Evolutionary conservation across 2,797 vertebrate genomes (phyloP), one percentile per base, ranked within the genome.

Genomic region (Cossypha heuglini): DNA sequence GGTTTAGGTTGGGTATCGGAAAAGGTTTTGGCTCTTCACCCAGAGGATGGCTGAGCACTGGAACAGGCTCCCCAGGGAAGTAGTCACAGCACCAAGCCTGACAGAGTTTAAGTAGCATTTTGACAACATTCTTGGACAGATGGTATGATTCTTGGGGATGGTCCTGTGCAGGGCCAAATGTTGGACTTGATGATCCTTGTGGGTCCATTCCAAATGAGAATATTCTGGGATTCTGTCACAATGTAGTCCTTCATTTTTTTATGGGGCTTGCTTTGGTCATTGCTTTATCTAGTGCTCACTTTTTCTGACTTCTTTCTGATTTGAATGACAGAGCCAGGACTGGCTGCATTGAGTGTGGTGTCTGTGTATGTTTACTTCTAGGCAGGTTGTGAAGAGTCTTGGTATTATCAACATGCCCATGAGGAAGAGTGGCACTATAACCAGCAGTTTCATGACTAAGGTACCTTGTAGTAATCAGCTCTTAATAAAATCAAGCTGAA

Each of bases 261-360:
- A 28, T 11, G 3, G 14, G 1, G 3, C 26, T 24, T 35, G 10
- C 61, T 77, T 38, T 48, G 2, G 5, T 75, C 22, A 52, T 66
- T 42, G 5, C 2, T 38, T 45, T 72, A 16, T 42, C 31, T 28
- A 20, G 4, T 58, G 86, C 9, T 38, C 25, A 63, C 5, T 57
- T 66, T 16, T 75, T 37, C 6, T 5, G 7, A 8, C 5, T 80
- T 55, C 14, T 29, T 68, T 16, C 16, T 21, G 11, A 13, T 64
- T 69, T 69, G 28, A 37, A 28, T 8, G 11, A 17, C 2, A 2
- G 16, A 42, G 16, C 10, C 1, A 0, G 10, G 3, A 52, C 40
- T 48, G 2, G 1, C 37, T 62, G 6, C 31, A 29, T 0, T 35
- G 45, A 54, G 4, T 22, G 8, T 14, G 11, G 4, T 11, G 3